phyloP scores from a whole-genome alignment of 2,797 vertebrate genomes.

The Enteromius fasciolatus region DNA sequence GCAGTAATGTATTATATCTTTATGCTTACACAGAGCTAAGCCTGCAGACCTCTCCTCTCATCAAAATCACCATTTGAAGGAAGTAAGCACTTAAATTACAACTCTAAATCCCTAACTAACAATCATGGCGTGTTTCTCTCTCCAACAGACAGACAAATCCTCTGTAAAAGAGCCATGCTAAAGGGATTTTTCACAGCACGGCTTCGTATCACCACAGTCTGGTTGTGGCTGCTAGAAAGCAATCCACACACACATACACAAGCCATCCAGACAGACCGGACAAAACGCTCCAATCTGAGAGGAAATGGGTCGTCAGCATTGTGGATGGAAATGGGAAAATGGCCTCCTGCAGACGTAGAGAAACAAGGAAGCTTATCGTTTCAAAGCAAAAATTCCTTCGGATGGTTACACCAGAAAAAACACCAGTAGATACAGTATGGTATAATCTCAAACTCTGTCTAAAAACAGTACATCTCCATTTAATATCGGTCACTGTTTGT shows the following conservation, averaged over 20 bases:
- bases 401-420: background rate
- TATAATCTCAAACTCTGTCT: background rate
- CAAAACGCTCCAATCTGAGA: conserved; percentile 57
- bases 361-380: conserved; percentile 45
- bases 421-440: background rate
- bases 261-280: conserved; percentile 45
- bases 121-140: conserved; percentile 43
- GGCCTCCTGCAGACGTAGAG: conserved; percentile 41
- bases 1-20: conserved; percentile 23
- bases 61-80: conserved; percentile 35
- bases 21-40: conserved; percentile 16
- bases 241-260: conserved; percentile 29
- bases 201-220: conserved; percentile 30
- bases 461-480: background rate
- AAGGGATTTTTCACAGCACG: conserved; percentile 45
- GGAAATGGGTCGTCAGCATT: conserved; percentile 58
- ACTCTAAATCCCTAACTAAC: conserved; percentile 33
- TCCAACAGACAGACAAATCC: conserved; percentile 56
- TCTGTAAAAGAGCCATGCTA: conserved; percentile 50
- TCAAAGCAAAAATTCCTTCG: background rate
- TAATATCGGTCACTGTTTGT: background rate
- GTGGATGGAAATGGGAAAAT: conserved; percentile 51
- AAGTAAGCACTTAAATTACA: conserved; percentile 40
- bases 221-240: conserved; percentile 24
- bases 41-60: conserved; percentile 31